phyloP scores from a whole-genome alignment of 2,797 vertebrate genomes.

The Myoxocephalus aenaeus region DNA sequence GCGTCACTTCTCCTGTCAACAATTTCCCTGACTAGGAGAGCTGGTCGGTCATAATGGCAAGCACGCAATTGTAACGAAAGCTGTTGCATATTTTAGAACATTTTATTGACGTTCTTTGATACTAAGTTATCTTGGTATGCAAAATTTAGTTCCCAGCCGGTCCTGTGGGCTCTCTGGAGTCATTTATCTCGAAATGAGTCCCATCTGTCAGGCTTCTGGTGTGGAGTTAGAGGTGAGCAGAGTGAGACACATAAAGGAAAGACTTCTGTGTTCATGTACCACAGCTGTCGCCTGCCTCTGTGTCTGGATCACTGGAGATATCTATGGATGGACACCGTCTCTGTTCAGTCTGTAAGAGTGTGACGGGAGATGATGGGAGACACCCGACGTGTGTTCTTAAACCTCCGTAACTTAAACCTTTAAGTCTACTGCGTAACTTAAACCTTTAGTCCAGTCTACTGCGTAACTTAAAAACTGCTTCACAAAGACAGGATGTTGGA shows the following conservation, averaged over 20 bases:
- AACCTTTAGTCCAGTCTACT: too few species aligned
- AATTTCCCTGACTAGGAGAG: neutral
- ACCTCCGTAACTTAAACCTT: too few species aligned
- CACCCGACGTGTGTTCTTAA: too few species aligned
- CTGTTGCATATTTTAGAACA: too few species aligned
- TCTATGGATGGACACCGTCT: slow-evolving; percentile 23
- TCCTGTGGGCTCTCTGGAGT: slow-evolving; percentile 63
- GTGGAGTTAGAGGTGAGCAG: slow-evolving; percentile 43
- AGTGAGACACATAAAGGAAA: slow-evolving; percentile 23
- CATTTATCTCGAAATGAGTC: slow-evolving; percentile 80
- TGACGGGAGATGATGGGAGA: too few species aligned
- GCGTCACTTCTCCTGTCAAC: neutral
- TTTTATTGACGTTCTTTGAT: too few species aligned
- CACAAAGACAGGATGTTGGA: too few species aligned
- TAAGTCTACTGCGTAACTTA: too few species aligned
- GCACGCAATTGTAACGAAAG: too few species aligned
- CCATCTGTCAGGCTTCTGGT: slow-evolving; percentile 76
- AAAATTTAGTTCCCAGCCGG: slow-evolving; percentile 47
- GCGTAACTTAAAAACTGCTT: too few species aligned
- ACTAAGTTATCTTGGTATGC: too few species aligned
- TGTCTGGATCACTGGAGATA: slow-evolving; percentile 35
- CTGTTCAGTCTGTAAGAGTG: slow-evolving; percentile 5
- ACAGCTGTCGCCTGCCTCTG: slow-evolving; percentile 28
- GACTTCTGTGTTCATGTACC: slow-evolving; percentile 51
- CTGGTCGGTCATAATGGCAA: too few species aligned